Evolutionary conservation across 2,888 invertebrate genomes (phyloP).

Genomic region (Anoncus sp.): DNA sequence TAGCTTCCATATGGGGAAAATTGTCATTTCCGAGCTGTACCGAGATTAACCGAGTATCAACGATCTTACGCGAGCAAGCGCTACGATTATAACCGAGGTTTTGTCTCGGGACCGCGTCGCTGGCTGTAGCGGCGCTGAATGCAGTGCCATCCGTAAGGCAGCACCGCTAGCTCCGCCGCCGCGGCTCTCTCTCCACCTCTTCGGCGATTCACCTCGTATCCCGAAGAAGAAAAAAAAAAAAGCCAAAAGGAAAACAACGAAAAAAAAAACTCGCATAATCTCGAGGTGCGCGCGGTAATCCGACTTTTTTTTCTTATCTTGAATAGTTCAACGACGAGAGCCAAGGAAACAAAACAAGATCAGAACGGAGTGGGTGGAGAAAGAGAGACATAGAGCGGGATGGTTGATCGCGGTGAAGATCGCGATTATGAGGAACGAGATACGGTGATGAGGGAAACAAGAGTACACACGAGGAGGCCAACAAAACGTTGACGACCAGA

Average conservation of each 20-base stretch:
- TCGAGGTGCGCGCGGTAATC: slow-evolving; percentile 51
- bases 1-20: slow-evolving; percentile 53
- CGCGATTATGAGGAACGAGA: slow-evolving; percentile 39
- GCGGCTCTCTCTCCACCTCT: slow-evolving; percentile 63
- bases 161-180: slow-evolving; percentile 77
- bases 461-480: no score
- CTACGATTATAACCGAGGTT: slow-evolving; percentile 68
- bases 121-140: slow-evolving; percentile 76
- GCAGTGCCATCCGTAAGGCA: slow-evolving; percentile 79
- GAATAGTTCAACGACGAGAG: slow-evolving; percentile 41
- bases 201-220: slow-evolving; percentile 64
- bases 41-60: slow-evolving; percentile 69
- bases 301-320: slow-evolving; percentile 53
- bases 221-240: slow-evolving; percentile 27
- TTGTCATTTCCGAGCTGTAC: slow-evolving; percentile 69
- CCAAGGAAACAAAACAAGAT: slow-evolving; percentile 10
- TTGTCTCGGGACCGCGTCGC: slow-evolving; percentile 58
- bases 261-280: slow-evolving; percentile 48
- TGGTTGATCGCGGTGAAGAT: slow-evolving; percentile 9
- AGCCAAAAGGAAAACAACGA: slow-evolving; percentile 35
- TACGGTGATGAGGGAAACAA: slow-evolving; percentile 20
- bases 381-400: slow-evolving; percentile 33
- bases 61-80: slow-evolving; percentile 65
- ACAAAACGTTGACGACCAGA: no score
- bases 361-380: no score